Percentiles rank a stretch among this genome's conserved stretches.
Conservation (phyloP, 2,113 vertebrate species). For the Barbus barbus region DNA sequence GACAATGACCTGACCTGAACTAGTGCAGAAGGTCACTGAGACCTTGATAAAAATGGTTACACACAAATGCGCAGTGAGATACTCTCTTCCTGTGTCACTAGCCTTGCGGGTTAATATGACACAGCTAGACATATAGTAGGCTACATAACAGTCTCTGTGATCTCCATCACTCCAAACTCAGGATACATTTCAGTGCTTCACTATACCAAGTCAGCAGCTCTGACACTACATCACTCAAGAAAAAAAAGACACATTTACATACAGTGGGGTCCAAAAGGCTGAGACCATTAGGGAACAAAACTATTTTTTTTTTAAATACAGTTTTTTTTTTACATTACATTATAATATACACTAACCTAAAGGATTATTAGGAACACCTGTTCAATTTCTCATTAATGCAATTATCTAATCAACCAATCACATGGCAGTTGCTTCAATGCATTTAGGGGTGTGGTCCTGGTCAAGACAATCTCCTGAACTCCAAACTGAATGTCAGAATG, state of each 20-base stretch:
- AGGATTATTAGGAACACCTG: too few species aligned
- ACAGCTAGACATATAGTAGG: neutral
- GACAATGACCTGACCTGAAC: neutral
- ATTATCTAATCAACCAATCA: too few species aligned
- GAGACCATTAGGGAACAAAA: neutral
- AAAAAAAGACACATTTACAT: neutral
- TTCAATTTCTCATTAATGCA: too few species aligned
- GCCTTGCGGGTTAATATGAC: slow-evolving; percentile 8
- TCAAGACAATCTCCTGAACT: too few species aligned
- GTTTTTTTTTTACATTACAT: neutral
- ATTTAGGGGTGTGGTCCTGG: too few species aligned
- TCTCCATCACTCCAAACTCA: neutral
- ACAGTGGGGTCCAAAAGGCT: neutral
- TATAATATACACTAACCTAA: neutral
- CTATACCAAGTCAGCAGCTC: neutral
- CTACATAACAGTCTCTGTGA: neutral
- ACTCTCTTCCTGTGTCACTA: neutral
- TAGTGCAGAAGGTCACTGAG: neutral
- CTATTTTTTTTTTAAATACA: too few species aligned
- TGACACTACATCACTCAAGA: neutral
- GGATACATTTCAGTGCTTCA: neutral
- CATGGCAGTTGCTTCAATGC: too few species aligned
- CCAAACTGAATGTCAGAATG: too few species aligned
- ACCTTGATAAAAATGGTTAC: neutral
- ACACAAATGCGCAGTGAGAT: neutral